Base-by-base conservation (phyloP, 2,888 invertebrate species). In the Nephrotoma flavescens region DNA sequence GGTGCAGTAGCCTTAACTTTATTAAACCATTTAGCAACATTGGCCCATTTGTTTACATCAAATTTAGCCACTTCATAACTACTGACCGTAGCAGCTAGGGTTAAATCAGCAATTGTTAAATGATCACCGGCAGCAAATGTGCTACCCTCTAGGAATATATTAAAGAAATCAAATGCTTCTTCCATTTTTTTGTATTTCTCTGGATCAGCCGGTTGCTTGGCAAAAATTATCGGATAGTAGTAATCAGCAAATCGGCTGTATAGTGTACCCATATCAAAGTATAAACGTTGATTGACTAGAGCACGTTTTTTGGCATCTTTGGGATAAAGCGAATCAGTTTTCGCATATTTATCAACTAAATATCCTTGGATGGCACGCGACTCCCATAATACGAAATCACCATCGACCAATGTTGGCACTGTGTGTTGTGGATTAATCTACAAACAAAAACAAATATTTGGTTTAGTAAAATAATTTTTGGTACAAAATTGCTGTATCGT, bases 381-480 rank as follows among this genome's bases (percentile, higher is more conserved):
- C 92, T 98, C 97, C 94, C 95, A 96, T 87, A 98, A 91, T 7
- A 94, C 91, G 90, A 97, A 95, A 0, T 96, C 97, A 89, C 96
- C 95, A 92, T 97, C 97, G 88, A 95, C 95, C 87, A 97, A 91
- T 0, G 96, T 96, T 7, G 97, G 97, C 87, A 97, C 94, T 52
- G 95, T 95, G 91, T 97, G 97, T 91, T 97, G 96, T 0, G 96
- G 96, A 91, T 96, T 97, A 83, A 96, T 91, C 96, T 96, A 83
- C 7, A 87, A 19, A 19, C 19, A 88, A 71, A 83, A 86, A 52
- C 71, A 15, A 42, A 41, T 15, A 42, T 85, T 42, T 42, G 44
- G 12, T 6, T n/a, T 57, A 71, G 71, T 15, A 42, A 42, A 84
- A 71, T 71, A 71, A 42, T 83, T 44, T 6, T 31, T 4, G n/a